Evolutionary conservation across 2,113 vertebrate genomes (phyloP).

Genomic region (Apus apus): DNA sequence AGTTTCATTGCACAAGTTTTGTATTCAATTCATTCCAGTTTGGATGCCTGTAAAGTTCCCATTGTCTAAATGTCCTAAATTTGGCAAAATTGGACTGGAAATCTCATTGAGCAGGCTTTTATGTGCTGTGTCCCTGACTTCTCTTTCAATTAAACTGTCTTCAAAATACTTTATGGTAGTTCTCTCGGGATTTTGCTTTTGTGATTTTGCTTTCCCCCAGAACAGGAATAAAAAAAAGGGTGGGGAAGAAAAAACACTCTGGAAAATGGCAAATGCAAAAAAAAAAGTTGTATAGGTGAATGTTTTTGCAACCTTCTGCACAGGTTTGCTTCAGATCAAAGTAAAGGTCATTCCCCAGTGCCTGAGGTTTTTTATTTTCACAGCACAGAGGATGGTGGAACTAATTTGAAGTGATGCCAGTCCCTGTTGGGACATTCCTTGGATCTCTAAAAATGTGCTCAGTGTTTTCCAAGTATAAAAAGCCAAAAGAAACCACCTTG

Average conservation of each 20-base stretch:
- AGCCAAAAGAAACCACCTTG: slow-evolving; percentile 42
- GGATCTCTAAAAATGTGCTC: background rate
- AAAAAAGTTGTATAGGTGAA: background rate
- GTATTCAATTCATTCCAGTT: background rate
- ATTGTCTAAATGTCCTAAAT: background rate
- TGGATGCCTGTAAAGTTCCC: slow-evolving; percentile 2
- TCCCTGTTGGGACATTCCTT: slow-evolving; percentile 11
- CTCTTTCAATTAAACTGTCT: background rate
- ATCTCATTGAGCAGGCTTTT: background rate
- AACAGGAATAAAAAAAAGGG: background rate
- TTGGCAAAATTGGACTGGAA: background rate
- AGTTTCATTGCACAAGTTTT: background rate
- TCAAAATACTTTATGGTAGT: background rate
- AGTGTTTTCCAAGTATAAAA: slow-evolving; percentile 39
- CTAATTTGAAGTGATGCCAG: background rate
- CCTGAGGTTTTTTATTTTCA: slow-evolving; percentile 15
- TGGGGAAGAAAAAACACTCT: background rate
- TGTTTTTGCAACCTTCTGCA: background rate
- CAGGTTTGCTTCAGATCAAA: background rate
- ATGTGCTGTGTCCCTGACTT: background rate
- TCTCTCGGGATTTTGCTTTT: background rate
- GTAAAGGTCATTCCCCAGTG: background rate
- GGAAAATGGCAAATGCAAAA: background rate
- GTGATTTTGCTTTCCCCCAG: background rate
- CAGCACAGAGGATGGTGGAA: slow-evolving; percentile 6